Percentiles rank a stretch among this genome's conserved stretches.
phyloP scores from a whole-genome alignment of 2,797 vertebrate genomes.

The Halcyon badia region DNA sequence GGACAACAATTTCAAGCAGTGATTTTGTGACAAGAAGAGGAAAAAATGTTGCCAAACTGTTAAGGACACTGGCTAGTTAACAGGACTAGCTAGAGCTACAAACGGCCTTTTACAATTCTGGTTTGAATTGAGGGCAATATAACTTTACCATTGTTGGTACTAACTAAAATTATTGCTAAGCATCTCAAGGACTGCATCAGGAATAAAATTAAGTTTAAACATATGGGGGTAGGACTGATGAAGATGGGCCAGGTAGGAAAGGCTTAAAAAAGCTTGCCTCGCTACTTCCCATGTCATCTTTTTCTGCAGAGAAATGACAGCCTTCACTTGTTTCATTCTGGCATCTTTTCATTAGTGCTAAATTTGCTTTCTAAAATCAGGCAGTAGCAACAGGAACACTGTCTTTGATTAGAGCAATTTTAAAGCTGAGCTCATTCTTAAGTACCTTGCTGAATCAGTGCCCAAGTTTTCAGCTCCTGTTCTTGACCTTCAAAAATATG shows the following conservation, averaged over 20 bases:
- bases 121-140: neutral
- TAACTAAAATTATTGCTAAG: neutral
- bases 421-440: neutral
- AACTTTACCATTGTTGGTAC: neutral
- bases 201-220: neutral
- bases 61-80: neutral
- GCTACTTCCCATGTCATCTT: neutral
- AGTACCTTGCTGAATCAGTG: neutral
- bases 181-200: neutral
- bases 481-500: neutral
- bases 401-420: constrained; percentile 20
- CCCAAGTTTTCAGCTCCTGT: neutral
- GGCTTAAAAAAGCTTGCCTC: neutral
- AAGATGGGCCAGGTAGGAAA: neutral
- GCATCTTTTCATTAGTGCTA: constrained; percentile 4
- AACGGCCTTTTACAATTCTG: neutral
- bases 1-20: neutral
- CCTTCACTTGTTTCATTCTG: neutral
- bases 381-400: neutral
- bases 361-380: constrained; percentile 32
- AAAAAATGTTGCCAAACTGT: neutral
- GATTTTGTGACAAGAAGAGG: neutral
- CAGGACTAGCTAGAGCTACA: neutral
- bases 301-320: neutral
- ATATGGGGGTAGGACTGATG: neutral